These are phyloP conservation scores for Drosophila melanosoma DNA, from an alignment of 2,888 invertebrate species.

Conservation along the genomic window DNA sequence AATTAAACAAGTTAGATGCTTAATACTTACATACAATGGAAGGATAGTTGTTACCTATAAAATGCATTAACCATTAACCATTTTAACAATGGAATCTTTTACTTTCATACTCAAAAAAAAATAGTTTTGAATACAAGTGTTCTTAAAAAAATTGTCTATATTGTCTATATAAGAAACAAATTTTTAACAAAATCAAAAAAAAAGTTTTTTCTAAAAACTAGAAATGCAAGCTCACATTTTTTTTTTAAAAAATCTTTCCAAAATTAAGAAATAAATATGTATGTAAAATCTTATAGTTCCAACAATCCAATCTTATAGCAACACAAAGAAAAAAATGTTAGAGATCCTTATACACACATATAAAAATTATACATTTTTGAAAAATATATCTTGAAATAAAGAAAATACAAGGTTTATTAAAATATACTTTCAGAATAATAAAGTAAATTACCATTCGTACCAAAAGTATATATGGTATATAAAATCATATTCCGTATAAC, in stretches of 20 bases:
- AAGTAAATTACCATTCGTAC: neutral
- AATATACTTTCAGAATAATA: neutral
- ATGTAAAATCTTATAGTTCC: neutral
- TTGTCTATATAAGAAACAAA: no score
- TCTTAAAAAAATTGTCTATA: no score
- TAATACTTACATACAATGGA: neutral
- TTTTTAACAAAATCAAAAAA: no score
- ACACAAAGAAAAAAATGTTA: neutral
- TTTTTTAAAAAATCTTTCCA: no score
- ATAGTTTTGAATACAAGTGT: rapidly evolving
- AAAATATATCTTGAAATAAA: neutral
- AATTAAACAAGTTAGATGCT: neutral
- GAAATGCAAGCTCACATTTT: no score
- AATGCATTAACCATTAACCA: neutral
- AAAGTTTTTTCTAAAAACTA: no score
- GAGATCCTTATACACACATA: neutral
- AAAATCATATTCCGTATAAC: neutral
- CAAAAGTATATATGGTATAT: neutral
- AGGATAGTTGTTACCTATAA: neutral
- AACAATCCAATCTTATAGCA: no score
- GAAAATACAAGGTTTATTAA: neutral
- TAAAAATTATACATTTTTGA: neutral
- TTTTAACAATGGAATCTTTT: neutral
- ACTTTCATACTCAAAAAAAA: neutral
- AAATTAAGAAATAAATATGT: no score